Evolutionary conservation across 2,113 vertebrate genomes (phyloP), one percentile per base, ranked within the genome.

Genomic region (Poecile atricapillus): DNA sequence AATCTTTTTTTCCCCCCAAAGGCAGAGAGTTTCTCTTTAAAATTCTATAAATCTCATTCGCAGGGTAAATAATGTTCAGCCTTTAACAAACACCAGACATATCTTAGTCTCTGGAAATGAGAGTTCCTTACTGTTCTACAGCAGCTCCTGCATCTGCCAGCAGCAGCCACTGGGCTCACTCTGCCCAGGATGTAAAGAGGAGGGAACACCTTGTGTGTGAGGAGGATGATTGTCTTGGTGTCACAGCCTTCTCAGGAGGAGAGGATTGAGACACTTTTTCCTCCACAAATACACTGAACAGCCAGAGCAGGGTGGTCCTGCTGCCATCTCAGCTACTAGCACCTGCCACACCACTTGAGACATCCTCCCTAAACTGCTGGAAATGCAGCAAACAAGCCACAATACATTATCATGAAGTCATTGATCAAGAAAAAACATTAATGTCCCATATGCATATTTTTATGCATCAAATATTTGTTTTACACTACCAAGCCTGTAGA

Each of bases 121-220:
- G 25, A 71, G 27, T 22, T 90, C 41, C 31, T 43, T 59, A 58
- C 39, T 53, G 31, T 28, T 74, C 59, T 65, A 43, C 89, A 92
- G 74, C 49, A 87, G 18, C 4, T 2, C 10, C 37, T 5, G 7
- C 8, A 4, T 16, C 75, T 41, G 35, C 62, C 20, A 10, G 39
- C 46, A 47, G 80, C 64, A 53, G 50, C 22, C 50, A 2, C 37
- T n/a, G 59, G 37, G 37, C 10, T 69, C 60, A 10, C 19, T 31
- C 47, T 63, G 62, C 62, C 31, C 35, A 33, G 77, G 47, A 41
- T n/a, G 46, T 17, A 62, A 60, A 63, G 62, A 83, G n/a, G 11
- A 90, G 11, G 22, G 5, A 83, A 46, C n/a, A 33, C 18, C 0
- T 0, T 21, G 28, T 7, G 11, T 21, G 43, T 4, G 5, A 91